Evolutionary conservation across 1,140 invertebrate genomes (phyloP).

Genomic region (Papilio helenus): DNA sequence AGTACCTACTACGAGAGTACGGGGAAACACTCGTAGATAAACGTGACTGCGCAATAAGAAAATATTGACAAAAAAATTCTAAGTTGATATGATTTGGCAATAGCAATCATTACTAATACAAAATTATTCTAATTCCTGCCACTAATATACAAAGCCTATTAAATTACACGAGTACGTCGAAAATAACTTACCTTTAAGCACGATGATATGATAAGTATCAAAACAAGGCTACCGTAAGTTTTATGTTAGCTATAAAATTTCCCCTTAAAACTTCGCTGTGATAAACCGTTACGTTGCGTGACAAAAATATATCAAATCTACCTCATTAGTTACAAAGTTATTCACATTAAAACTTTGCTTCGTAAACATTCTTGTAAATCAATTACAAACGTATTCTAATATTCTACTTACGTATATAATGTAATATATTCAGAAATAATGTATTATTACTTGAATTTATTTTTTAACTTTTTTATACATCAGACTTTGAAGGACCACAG

Average conservation of each 20-base stretch:
- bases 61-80: too few relatives aligned
- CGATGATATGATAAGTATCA: neutral
- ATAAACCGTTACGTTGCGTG: slow-evolving; percentile 55
- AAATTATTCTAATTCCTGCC: neutral
- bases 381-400: slow-evolving; percentile 51
- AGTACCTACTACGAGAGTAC: neutral
- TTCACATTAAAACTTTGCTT: slow-evolving; percentile 72
- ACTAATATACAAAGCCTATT: neutral
- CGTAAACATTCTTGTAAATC: slow-evolving; percentile 66
- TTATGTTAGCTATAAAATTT: slow-evolving; percentile 20
- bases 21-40: neutral
- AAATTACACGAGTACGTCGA: neutral
- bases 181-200: neutral
- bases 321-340: slow-evolving; percentile 67
- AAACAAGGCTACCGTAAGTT: slow-evolving; percentile 6
- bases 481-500: neutral
- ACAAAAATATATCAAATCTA: slow-evolving; percentile 69
- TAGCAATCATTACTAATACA: neutral
- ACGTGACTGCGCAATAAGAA: too few relatives aligned
- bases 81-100: too few relatives aligned
- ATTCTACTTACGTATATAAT: neutral
- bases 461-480: neutral
- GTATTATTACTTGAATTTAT: slow-evolving; percentile 1
- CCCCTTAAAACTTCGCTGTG: slow-evolving; percentile 39
- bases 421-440: neutral